Evolutionary conservation across 1,140 invertebrate species (phyloP).

Genomic region (Sminthurides bifidus): DNA sequence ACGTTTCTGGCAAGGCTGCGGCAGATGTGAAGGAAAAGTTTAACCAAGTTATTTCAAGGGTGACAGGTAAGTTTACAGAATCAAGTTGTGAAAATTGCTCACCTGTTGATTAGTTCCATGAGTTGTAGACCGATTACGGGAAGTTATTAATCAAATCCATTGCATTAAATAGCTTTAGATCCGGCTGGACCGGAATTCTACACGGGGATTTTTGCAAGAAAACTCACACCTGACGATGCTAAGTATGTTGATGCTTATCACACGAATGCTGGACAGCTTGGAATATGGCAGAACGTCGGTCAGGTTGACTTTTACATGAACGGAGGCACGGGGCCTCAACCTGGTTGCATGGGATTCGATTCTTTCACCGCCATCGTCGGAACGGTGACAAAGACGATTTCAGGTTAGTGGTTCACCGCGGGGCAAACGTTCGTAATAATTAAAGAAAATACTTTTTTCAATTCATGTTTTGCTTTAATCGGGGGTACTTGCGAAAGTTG

Average conservation of each 20-base stretch:
- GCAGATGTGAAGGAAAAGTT: neutral
- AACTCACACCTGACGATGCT: neutral
- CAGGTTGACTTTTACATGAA: neutral
- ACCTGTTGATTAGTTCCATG: too few relatives aligned
- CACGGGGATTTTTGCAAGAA: conserved; percentile 3
- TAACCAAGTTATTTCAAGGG: neutral
- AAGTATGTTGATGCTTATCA: neutral
- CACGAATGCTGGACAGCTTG: conserved; percentile 3
- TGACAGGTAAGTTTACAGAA: neutral
- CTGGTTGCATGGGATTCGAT: neutral
- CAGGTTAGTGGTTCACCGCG: neutral
- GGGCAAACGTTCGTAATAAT: neutral
- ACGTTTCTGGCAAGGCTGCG: neutral
- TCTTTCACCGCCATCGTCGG: neutral
- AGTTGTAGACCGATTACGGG: too few relatives aligned
- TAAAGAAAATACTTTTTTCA: neutral
- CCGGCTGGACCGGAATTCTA: conserved; percentile 5
- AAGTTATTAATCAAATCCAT: neutral
- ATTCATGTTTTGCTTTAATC: neutral
- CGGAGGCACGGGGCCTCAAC: conserved; percentile 3
- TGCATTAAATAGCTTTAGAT: neutral
- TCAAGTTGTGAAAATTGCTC: too few relatives aligned
- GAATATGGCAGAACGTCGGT: neutral
- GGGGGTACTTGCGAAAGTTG: neutral
- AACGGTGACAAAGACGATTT: neutral